Base-by-base conservation (phyloP, 1,140 invertebrate species). In the Ptiloglossa arizonensis region DNA sequence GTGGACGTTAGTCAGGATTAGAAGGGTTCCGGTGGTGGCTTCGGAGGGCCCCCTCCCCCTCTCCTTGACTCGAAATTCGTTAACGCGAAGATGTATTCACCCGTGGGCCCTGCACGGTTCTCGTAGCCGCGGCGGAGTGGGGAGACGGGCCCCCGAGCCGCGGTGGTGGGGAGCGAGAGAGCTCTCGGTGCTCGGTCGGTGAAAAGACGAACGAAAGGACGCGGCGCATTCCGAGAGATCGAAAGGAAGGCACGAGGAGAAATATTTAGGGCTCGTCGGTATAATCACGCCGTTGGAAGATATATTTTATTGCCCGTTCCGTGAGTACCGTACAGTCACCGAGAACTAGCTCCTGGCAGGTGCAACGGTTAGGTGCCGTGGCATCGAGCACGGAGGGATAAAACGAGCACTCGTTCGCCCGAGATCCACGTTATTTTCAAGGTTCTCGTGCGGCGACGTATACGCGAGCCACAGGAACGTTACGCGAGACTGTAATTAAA, bases 1-100 rank as follows among this genome's bases (percentile, higher is more conserved):
- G 74, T 27, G 63, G 17, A 72, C 82, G 80, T 87, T 87, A 82
- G 85, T 87, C 85, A 87, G 82, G 86, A 87, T 87, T 87, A 87
- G 85, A 85, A 85, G 71, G 82, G 82, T 80, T 79, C 64, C 13
- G n/a, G 19, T 2, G 66, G 48, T 17, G 38, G n/a, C 52, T 52
- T 66, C 48, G n/a, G 74, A 57, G n/a, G n/a, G n/a, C n/a, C n/a
- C n/a, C n/a, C n/a, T n/a, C n/a, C n/a, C n/a, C n/a, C n/a, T n/a
- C n/a, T n/a, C n/a, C 69, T 63, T 66, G 64, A 38, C 52, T 41
- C 48, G 72, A 83, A 78, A 86, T 86, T 86, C 81, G 81, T 86
- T 83, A 83, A 73, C 68, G 70, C 79, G 72, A 71, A 66, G 82
- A 80, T 56, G 81, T 63, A 80, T 71, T 80, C 63, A 27, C 41